Evolutionary conservation across 2,113 vertebrate genomes (phyloP), one percentile per base, ranked within the genome.

Genomic region (Bufo gargarizans): DNA sequence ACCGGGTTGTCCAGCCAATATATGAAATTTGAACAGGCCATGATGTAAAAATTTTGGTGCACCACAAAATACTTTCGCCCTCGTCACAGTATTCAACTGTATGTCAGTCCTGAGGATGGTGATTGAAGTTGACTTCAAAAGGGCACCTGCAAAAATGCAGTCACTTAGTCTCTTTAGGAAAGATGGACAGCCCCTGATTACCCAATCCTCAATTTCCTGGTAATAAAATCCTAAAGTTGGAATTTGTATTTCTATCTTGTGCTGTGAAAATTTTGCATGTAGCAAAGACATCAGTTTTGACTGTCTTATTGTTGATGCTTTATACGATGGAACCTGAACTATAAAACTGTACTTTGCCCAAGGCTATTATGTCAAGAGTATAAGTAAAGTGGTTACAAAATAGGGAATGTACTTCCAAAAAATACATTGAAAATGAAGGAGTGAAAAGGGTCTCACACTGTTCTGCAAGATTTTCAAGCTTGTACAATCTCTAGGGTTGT

Each of bases 331-430:
- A 80, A 80, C 13, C 55, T 33, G 12, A 80, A 43, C 77, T 80
- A 80, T 58, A 80, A 58, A 56, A 80, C 11, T 22, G 4, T 80
- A 80, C 53, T 80, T 80, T 80, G 55, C 77, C 77, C 8, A 4
- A 59, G 55, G 77, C 77, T 80, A 58, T 80, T 33, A 80, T 80
- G 53, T 58, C 53, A 80, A 80, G 77, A 80, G 22, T 80, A 59
- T 33, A 80, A 80, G 53, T 80, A 58, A 58, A 80, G 77, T 80
- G 77, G 55, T 80, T 58, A 80, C 55, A 80, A 80, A 80, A 80
- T 80, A 58, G 12, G 12, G 53, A 79, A 79, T 56, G 50, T 56
- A 55, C 56, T 79, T 79, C 50, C 12, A 22, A 79, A 58, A 79
- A 14, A 5, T 1, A 58, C 58, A 56, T 13, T n/a, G 77, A 22